Evolutionary conservation across 2,888 invertebrate genomes (phyloP).

Genomic region (Balanococcus diminutus): DNA sequence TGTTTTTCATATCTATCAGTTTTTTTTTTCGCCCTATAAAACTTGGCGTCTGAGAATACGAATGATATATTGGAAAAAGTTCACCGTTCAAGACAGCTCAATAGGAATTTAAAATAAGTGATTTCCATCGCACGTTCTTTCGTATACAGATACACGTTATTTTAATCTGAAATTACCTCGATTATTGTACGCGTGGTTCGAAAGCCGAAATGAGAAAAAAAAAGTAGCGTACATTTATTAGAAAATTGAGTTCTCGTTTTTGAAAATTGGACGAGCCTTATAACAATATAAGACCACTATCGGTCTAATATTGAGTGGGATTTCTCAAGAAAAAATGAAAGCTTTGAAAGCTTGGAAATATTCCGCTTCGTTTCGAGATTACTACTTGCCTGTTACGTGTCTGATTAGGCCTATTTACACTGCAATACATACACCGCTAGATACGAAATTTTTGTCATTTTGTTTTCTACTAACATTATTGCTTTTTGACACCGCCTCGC

Average conservation of each 20-base stretch:
- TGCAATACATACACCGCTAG: slow-evolving; percentile 33
- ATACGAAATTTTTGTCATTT: slow-evolving; percentile 52
- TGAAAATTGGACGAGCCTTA: slow-evolving; percentile 21
- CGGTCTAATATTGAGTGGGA: slow-evolving; percentile 44
- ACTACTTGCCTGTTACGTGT: slow-evolving; percentile 51
- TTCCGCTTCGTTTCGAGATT: slow-evolving; percentile 45
- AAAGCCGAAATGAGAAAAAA: background rate
- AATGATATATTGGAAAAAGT: slow-evolving; percentile 1
- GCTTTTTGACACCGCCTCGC: slow-evolving; percentile 31
- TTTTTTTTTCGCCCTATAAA: background rate
- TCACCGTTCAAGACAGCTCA: background rate
- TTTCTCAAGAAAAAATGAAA: slow-evolving; percentile 32
- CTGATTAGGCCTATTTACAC: slow-evolving; percentile 54
- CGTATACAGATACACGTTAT: background rate
- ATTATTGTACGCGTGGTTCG: background rate
- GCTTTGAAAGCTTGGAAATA: slow-evolving; percentile 46
- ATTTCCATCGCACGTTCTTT: slow-evolving; percentile 5
- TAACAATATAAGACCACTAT: slow-evolving; percentile 36
- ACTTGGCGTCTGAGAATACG: background rate
- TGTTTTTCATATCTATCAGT: slow-evolving; percentile 29
- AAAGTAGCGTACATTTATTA: background rate
- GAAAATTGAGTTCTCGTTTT: slow-evolving; percentile 14
- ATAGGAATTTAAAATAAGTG: slow-evolving; percentile 21
- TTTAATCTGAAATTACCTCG: slow-evolving; percentile 29
- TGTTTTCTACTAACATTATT: slow-evolving; percentile 45